Evolutionary conservation across 2,113 vertebrate genomes (phyloP).

Genomic region (Prietella phreatophila): DNA sequence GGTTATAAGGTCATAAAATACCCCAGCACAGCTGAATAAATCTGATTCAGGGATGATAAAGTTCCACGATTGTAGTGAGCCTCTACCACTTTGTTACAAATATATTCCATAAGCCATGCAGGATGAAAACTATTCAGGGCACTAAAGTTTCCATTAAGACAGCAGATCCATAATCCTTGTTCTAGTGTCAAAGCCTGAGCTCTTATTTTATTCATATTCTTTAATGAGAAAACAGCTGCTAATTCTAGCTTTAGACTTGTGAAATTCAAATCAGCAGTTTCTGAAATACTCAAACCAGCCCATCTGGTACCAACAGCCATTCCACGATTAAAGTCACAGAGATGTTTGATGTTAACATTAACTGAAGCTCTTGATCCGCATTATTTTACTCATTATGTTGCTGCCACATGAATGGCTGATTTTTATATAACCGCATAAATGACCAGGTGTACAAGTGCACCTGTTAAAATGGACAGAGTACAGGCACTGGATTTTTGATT

Average conservation of each 20-base stretch:
- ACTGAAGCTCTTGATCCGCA: too few species aligned
- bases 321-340: too few species aligned
- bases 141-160: not conserved
- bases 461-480: too few species aligned
- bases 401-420: too few species aligned
- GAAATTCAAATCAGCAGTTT: too few species aligned
- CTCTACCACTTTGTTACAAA: not conserved
- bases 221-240: not conserved
- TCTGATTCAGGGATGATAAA: not conserved
- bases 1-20: slow-evolving; percentile 1
- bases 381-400: too few species aligned
- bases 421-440: too few species aligned
- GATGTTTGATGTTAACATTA: too few species aligned
- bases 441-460: too few species aligned
- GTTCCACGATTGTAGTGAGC: not conserved
- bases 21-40: not conserved
- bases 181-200: not conserved
- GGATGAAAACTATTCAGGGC: not conserved
- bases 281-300: not conserved
- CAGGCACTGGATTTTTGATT: too few species aligned
- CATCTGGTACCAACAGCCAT: not conserved
- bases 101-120: not conserved
- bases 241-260: not conserved
- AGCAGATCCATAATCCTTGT: not conserved
- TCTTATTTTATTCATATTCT: not conserved